Conservation (phyloP, 2,113 vertebrate genomes). For the Microtus richardsoni region DNA sequence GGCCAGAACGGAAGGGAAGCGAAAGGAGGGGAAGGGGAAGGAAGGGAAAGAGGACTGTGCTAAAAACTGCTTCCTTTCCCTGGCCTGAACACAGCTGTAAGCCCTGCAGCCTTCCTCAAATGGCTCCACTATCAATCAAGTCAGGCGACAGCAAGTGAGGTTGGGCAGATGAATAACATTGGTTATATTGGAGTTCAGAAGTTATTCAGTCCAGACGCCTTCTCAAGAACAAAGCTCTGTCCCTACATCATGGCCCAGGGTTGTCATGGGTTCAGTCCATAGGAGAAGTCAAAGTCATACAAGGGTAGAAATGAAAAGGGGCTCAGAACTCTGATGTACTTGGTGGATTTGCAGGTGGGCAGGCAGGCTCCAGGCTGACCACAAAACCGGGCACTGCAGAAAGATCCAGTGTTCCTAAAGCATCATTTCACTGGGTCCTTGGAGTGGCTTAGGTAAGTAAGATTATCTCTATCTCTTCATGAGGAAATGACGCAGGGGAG, state of each 20-base stretch:
- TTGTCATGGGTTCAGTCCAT: background rate
- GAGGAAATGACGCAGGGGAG: slow-evolving; percentile 20
- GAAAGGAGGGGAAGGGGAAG: background rate
- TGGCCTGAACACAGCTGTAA: background rate
- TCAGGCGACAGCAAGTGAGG: background rate
- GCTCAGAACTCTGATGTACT: background rate
- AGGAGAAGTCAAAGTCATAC: background rate
- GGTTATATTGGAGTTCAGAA: background rate
- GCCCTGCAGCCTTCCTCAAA: background rate
- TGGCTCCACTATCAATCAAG: background rate
- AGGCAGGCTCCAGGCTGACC: background rate
- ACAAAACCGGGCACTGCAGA: background rate
- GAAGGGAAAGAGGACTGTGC: background rate
- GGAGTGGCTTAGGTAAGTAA: background rate
- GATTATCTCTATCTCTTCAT: slow-evolving; percentile 13
- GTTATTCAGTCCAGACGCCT: slow-evolving; percentile 5
- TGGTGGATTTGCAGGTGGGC: background rate
- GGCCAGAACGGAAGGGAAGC: background rate
- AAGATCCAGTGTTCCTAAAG: background rate
- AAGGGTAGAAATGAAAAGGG: background rate
- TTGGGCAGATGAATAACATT: background rate
- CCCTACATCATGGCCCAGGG: background rate
- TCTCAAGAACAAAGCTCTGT: background rate
- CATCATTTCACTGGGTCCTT: background rate
- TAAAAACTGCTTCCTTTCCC: background rate